Evolutionary conservation across 2,113 vertebrate genomes (phyloP).

Genomic region (Nettapus auritus): DNA sequence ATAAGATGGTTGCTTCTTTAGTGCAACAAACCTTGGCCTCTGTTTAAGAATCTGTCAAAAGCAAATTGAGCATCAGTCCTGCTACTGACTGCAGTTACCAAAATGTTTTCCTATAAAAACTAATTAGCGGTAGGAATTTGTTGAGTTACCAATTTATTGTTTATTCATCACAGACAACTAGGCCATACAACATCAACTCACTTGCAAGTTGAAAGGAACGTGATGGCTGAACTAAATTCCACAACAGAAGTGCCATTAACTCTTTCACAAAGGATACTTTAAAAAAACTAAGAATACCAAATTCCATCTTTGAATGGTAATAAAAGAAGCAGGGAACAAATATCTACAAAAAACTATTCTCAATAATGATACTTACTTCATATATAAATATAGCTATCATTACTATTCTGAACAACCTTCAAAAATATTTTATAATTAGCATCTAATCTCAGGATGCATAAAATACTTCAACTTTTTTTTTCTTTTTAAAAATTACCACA

Average conservation of each 20-base stretch:
- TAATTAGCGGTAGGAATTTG: not conserved
- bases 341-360: not conserved
- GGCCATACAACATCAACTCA: not conserved
- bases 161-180: not conserved
- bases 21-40: constrained; percentile 91
- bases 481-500: not conserved
- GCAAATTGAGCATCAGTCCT: constrained; percentile 16
- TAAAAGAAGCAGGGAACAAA: not conserved
- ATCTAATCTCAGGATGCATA: not conserved
- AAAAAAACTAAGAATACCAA: constrained; percentile 25
- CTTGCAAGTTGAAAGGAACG: constrained; percentile 17
- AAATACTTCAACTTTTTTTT: not conserved
- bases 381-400: not conserved
- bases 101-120: not conserved
- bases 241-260: not conserved
- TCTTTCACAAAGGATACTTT: constrained; percentile 6
- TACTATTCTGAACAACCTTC: not conserved
- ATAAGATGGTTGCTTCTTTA: constrained; percentile 93
- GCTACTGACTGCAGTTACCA: constrained; percentile 3
- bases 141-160: not conserved
- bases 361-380: not conserved
- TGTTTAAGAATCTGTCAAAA: constrained; percentile 89
- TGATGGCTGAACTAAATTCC: not conserved
- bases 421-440: not conserved
- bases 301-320: not conserved